Base-by-base conservation (phyloP, 2,888 invertebrate species). In the Erebia aethiops region DNA sequence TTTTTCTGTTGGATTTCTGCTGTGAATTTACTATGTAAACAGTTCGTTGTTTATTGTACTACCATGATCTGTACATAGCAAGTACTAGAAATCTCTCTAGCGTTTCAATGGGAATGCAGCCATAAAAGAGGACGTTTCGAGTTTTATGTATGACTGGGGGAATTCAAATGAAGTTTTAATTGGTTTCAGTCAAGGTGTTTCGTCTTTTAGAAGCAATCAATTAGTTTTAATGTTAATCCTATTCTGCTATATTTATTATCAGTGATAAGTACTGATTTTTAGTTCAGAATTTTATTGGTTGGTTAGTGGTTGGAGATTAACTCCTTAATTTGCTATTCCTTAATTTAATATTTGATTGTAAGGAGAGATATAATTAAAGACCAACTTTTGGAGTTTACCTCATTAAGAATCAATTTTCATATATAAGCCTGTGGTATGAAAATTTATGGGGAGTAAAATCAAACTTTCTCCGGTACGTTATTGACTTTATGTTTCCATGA, bases 1-100 rank as follows among this genome's bases (percentile, higher is more conserved):
- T 41, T 64, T 61, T 52, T 68, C 43, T 64, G 60, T 68, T 54
- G 43, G 35, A 64, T 13, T 57, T 14, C 16, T 35, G 51, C 52
- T 61, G 60, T 18, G 35, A 61, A 66, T 56, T 21, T 56, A 56
- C 21, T 26, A 26, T 26, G 21, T 26, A 56, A 56, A 56, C 21
- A 56, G 56, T 13, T 21, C 21, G 11, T 56, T 56, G 21, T 56
- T 56, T 56, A 56, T 56, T 26, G 21, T 11, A 56, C 21, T 56
- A 56, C 16, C 56, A 0, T 21, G 56, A 56, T 11, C 21, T 56
- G 56, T 56, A 56, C 18, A 56, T 56, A 56, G 18, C 56, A 21
- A 56, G 11, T 56, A 11, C 21, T 56, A 10, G 18, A 56, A 56
- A 56, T 13, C 21, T 21, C 21, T 56, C 18, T 18, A 10, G 54